Conservation (phyloP, 2,797 vertebrate genomes). For the Alca torda region DNA sequence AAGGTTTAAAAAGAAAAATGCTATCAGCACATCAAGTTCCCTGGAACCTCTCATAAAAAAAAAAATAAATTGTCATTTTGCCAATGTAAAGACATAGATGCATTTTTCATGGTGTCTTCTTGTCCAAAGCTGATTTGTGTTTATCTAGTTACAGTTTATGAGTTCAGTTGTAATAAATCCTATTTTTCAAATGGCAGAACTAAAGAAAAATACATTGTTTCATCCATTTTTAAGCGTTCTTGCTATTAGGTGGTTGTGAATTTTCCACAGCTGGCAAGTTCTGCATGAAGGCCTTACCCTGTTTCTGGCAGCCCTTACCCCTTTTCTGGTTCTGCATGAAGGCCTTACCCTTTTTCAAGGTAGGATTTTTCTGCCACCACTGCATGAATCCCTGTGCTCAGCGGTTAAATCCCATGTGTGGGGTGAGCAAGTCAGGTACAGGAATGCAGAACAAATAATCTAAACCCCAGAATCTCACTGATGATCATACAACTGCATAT, state of each 20-base stretch:
- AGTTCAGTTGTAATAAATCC: neutral
- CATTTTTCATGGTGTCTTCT: neutral
- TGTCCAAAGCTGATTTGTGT: neutral
- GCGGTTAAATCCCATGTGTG: neutral
- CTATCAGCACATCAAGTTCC: neutral
- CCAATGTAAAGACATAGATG: accelerated
- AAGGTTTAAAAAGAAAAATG: neutral
- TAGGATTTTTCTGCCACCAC: neutral
- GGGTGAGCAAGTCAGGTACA: neutral
- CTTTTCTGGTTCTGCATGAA: neutral
- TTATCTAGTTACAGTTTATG: neutral
- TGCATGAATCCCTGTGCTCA: neutral
- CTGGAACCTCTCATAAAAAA: neutral
- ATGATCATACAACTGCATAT: neutral
- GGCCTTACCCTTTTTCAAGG: neutral
- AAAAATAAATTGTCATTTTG: neutral
- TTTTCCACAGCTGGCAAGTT: neutral
- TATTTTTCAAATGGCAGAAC: neutral
- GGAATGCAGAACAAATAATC: neutral
- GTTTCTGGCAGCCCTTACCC: neutral
- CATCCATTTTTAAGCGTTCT: neutral
- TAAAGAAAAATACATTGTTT: neutral
- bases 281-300: neutral
- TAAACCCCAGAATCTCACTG: neutral
- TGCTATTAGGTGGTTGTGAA: accelerated